Conservation (phyloP, 2,888 invertebrate species). For the Sesamia inferens region DNA sequence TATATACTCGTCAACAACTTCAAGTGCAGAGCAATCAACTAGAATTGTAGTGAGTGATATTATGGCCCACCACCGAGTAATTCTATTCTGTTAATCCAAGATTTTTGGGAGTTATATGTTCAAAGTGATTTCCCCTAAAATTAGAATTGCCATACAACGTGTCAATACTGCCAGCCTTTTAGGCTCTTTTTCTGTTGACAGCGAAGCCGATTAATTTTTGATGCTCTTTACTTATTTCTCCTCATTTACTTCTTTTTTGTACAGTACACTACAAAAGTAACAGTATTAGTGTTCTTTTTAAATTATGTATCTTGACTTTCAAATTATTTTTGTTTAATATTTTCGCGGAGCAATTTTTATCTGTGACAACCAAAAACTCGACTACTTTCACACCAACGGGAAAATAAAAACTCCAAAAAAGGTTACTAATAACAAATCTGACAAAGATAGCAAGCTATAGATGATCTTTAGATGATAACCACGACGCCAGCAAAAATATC, state of each 20-base stretch:
- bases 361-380: not conserved
- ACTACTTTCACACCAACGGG: not conserved
- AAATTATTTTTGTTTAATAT: not conserved
- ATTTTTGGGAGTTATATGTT: not conserved
- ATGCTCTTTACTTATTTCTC: not conserved
- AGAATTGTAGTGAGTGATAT: too few species aligned
- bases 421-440: not conserved
- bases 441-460: not conserved
- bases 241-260: not conserved
- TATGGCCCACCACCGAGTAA: too few species aligned
- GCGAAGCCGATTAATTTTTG: too few species aligned
- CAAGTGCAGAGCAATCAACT: too few species aligned
- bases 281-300: not conserved
- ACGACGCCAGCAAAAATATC: slow-evolving; percentile 26
- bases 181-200: too few species aligned
- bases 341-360: not conserved
- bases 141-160: not conserved
- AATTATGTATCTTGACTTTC: not conserved
- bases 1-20: too few species aligned
- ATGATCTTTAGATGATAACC: slow-evolving; percentile 1
- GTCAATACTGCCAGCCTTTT: too few species aligned
- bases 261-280: not conserved
- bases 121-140: not conserved
- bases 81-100: not conserved
- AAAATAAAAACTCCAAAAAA: not conserved